Evolutionary conservation across 2,113 vertebrate species (phyloP), one percentile per base, ranked within the genome.

Genomic region (Hucho hucho): DNA sequence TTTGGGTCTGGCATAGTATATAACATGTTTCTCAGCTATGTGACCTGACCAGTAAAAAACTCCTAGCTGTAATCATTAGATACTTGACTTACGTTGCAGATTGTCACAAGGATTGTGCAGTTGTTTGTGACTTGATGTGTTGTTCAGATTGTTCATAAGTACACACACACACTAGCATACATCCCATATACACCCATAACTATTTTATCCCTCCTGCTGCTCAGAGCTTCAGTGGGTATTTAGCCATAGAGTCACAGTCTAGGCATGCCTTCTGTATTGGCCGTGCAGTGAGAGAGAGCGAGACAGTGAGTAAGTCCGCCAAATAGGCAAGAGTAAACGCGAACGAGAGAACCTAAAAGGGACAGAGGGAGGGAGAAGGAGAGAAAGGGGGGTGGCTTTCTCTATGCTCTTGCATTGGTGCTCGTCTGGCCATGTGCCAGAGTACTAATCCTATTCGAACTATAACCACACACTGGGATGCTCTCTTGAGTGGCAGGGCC

Each of bases 401-500:
- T 43, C 37, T 43, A 32, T 32, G 37, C 37, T 43, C 37, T 43
- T 3, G 79, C 81, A 88, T 87, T 87, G 85, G 88, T 75, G 73
- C 32, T 29, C 6, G 12, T 70, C 53, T 73, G 74, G 69, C 77
- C 76, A 79, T 74, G 70, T 82, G 79, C 77, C 81, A 83, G 84
- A 80, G 72, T 82, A 75, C 76, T 83, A 81, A 85, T 80, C 79
- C 70, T 67, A 75, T 85, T 87, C 86, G 76, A 43, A 79, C 75
- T 79, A 72, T 77, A 73, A 69, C 84, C 66, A 59, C 64, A 58
- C 26, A 80, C 47, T 84, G 74, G 70, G 71, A 66, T 53, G 18
- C 11, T 56, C 14, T 73, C 79, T 83, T 93, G 93, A 93, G 83
- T 94, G 92, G 92, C 90, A 88, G 89, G 78, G 77, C 86, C 92